Evolutionary conservation across 2,888 invertebrate genomes (phyloP).

Genomic region (Pharmacophagus antenor): DNA sequence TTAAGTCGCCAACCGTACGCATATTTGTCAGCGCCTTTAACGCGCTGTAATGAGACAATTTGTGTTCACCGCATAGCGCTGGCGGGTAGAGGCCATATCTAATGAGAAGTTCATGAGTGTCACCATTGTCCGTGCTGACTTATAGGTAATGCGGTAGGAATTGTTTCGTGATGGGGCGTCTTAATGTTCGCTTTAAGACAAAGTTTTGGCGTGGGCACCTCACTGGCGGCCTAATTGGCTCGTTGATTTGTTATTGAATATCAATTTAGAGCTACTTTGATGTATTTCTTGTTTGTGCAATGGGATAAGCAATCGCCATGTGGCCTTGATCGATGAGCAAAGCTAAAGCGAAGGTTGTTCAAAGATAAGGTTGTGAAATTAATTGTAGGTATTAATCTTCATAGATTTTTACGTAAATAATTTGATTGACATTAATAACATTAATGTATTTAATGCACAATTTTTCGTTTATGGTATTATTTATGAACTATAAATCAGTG

Average conservation of each 20-base stretch:
- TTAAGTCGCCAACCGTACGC: slow-evolving; percentile 23
- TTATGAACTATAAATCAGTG: no score
- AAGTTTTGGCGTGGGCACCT: slow-evolving; percentile 51
- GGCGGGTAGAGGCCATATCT: slow-evolving; percentile 63
- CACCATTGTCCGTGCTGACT: slow-evolving; percentile 60
- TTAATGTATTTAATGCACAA: no score
- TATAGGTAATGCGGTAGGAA: slow-evolving; percentile 58
- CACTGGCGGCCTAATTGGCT: slow-evolving; percentile 40
- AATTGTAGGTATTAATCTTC: no score
- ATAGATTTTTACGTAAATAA: no score
- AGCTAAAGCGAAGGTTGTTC: not conserved
- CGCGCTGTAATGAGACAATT: slow-evolving; percentile 66
- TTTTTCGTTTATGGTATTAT: no score
- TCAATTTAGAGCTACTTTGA: slow-evolving; percentile 37
- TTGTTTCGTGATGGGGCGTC: slow-evolving; percentile 54
- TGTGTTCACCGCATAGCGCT: slow-evolving; percentile 59
- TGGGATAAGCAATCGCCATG: slow-evolving; percentile 7
- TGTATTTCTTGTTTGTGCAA: slow-evolving; percentile 32
- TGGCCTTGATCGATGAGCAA: slow-evolving; percentile 21
- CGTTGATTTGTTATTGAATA: slow-evolving; percentile 55
- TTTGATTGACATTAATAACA: no score
- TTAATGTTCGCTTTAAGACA: slow-evolving; percentile 54
- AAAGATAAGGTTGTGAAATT: no score
- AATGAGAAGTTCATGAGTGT: slow-evolving; percentile 61
- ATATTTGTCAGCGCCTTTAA: slow-evolving; percentile 32